Percentiles rank a stretch among this genome's conserved stretches.
These are phyloP conservation scores for Leptinotarsa haldemani DNA, from an alignment of 2,888 invertebrate genomes.

Conservation along the genomic window DNA sequence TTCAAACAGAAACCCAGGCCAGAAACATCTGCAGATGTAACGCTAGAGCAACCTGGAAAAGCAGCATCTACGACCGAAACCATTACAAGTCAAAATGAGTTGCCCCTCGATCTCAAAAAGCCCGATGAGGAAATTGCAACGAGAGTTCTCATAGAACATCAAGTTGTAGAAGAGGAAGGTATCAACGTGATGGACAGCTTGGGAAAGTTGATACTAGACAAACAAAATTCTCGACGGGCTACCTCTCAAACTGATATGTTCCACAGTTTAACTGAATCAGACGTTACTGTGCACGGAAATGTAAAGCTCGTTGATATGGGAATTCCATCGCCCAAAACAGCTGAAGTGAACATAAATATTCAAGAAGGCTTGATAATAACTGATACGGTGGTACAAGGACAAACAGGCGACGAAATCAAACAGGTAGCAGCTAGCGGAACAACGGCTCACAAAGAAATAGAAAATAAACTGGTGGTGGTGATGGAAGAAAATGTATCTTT, in stretches of 20 bases:
- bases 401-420: slow-evolving; percentile 62
- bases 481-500: slow-evolving; percentile 62
- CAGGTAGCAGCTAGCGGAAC: slow-evolving; percentile 65
- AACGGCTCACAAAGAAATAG: slow-evolving; percentile 64
- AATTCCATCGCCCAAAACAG: slow-evolving; percentile 55
- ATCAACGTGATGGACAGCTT: slow-evolving; percentile 49
- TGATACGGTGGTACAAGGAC: slow-evolving; percentile 61
- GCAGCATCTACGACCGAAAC: slow-evolving; percentile 60
- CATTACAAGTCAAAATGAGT: slow-evolving; percentile 62
- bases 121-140: slow-evolving; percentile 41
- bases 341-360: slow-evolving; percentile 56
- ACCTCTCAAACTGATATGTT: slow-evolving; percentile 62
- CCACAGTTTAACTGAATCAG: slow-evolving; percentile 62
- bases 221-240: slow-evolving; percentile 56
- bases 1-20: slow-evolving; percentile 36
- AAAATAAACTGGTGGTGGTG: slow-evolving; percentile 64
- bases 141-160: slow-evolving; percentile 38
- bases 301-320: slow-evolving; percentile 47
- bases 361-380: slow-evolving; percentile 64
- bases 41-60: slow-evolving; percentile 56
- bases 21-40: slow-evolving; percentile 55
- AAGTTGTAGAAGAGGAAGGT: slow-evolving; percentile 40
- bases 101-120: slow-evolving; percentile 44
- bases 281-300: slow-evolving; percentile 54
- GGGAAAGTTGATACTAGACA: slow-evolving; percentile 53